Base-by-base conservation (phyloP, 2,797 vertebrate genomes). In the Lacerta viridis region DNA sequence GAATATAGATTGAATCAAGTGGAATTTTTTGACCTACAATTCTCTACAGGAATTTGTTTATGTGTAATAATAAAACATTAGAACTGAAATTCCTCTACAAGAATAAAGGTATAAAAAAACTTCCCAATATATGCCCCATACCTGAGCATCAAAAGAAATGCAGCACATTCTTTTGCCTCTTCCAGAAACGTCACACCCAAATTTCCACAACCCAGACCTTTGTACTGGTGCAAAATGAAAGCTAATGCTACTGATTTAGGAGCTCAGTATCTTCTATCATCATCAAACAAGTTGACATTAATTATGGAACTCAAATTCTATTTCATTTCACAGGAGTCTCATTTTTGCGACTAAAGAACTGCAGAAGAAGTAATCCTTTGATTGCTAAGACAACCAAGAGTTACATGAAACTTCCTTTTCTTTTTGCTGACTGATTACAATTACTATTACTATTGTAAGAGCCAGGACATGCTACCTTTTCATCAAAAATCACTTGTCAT, bases 201-300 rank as follows among this genome's bases (percentile, higher is more conserved):
- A 64, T 84, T 78, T 86, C 50, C 29, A 78, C 50, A 68, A 69
- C 18, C 55, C 18, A 68, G 2, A 6, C 10, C 36, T 68, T 36
- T 43, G 64, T 83, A 29, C 43, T 78, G 50, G 46, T 39, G 18
- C 17, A 87, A 71, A 71, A 3, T 43, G 29, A 72, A 83, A 78
- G 61, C 25, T 29, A 84, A 84, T 9, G 17, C 27, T 71, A 69
- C 17, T 23, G 23, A 43, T 75, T 8, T 80, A 27, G 9, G 61
- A 74, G 36, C 20, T 50, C 1, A 69, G 2, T 1, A 0, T 33
- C 7, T 18, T 87, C 59, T 7, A 43, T 86, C 72, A 76, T 80
- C 66, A 78, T 61, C 3, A 41, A 75, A 90, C 85, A 68, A 82
- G 59, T 33, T 33, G 33, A 78, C 68, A 71, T 84, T 85, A 68